Evolutionary conservation across 2,888 invertebrate genomes (phyloP), one percentile per base, ranked within the genome.

Genomic region (Pseudoips prasinana): DNA sequence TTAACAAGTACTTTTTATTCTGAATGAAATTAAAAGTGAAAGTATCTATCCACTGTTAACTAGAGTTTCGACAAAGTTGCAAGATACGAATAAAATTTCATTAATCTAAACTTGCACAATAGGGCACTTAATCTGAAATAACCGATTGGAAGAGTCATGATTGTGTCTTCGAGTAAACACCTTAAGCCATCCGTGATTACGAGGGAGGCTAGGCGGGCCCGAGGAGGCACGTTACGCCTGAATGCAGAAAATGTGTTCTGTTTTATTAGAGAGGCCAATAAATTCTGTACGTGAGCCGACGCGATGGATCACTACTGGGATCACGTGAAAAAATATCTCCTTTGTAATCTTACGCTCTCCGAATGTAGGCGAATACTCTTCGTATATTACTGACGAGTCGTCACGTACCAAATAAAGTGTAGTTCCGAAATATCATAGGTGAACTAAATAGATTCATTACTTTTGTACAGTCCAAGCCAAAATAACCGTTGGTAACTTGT

Each of bases 161-260:
- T 45, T 51, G 52, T 58, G 53, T 46, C 46, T 49, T 34, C 38
- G 25, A 52, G 54, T 60, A 62, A 65, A 65, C 60, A 65, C 53
- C 53, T 56, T 50, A 55, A 51, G 54, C 58, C 39, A 36, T 46
- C 40, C 51, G 58, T 67, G 66, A 66, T 68, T 64, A 65, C 60
- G 36, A 39, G 8, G 28, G 39, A 29, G 29, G 36, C 9, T 30
- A 37, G 40, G 39, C 32, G 20, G 25, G n/a, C 8, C 17, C 11
- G 27, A 24, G 35, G 51, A 43, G 37, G 48, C 62, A 58, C 64
- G 65, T 61, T 60, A 67, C 61, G 62, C 39, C 57, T 58, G 68
- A 77, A 80, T 81, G 80, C 74, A 78, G 70, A 77, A 74, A 76
- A 75, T 78, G 76, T 81, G 78, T 82, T 77, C 74, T 77, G 75